Evolutionary conservation across 2,888 invertebrate genomes (phyloP).

Genomic region (Smittia aterrima): DNA sequence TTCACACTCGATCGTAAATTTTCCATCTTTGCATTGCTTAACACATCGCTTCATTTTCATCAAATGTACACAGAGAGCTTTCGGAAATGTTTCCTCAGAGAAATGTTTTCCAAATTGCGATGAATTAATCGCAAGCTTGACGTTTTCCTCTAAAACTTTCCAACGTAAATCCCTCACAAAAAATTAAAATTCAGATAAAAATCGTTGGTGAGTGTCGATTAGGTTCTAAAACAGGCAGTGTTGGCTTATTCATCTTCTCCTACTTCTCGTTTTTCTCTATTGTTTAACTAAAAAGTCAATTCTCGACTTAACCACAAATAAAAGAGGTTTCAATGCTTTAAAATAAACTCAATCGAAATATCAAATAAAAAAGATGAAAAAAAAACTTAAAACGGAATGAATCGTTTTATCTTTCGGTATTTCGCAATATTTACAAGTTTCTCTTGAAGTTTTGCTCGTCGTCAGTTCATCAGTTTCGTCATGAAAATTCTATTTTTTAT

Average conservation of each 20-base stretch:
- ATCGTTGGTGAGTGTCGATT: neutral
- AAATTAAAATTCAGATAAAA: neutral
- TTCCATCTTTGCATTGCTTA: neutral
- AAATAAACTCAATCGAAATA: constrained; percentile 1
- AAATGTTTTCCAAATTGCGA: too few species aligned
- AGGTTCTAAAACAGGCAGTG: constrained; percentile 11
- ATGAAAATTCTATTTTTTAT: neutral
- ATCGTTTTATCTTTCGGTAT: constrained; percentile 22
- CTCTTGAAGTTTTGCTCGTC: neutral
- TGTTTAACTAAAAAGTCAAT: neutral
- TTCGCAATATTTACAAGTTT: constrained; percentile 25
- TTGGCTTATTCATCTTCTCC: neutral
- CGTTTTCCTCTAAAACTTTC: neutral
- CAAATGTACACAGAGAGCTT: neutral
- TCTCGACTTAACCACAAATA: too few species aligned
- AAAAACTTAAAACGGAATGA: constrained; percentile 31
- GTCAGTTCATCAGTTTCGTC: neutral
- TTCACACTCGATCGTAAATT: neutral
- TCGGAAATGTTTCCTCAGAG: neutral
- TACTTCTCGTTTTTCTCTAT: too few species aligned
- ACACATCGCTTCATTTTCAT: neutral
- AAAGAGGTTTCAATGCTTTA: neutral
- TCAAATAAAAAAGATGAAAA: neutral
- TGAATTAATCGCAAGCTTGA: neutral
- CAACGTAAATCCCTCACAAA: neutral